phyloP scores from a whole-genome alignment of 1,140 invertebrate species.

The Reticulitermes speratus region DNA sequence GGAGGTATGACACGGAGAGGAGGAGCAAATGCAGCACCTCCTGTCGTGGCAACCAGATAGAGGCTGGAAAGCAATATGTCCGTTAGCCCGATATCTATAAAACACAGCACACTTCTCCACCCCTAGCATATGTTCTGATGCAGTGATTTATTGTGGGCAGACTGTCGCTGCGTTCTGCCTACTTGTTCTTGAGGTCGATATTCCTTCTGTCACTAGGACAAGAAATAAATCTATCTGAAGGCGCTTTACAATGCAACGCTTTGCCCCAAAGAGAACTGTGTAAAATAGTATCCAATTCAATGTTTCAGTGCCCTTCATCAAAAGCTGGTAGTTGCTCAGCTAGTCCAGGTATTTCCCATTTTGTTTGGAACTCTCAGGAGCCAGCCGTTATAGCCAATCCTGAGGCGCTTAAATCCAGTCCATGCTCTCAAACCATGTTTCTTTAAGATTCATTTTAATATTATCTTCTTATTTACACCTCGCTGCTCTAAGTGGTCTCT shows the following conservation, averaged over 20 bases:
- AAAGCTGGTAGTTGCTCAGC: no score
- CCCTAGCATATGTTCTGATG: background rate
- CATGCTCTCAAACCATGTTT: no score
- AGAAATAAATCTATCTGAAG: background rate
- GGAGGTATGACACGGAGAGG: background rate
- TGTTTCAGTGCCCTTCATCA: no score
- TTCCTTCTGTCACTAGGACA: background rate
- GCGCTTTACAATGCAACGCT: background rate
- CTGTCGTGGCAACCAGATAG: background rate
- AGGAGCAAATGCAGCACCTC: background rate
- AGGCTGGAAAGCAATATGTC: background rate
- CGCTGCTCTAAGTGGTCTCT: no score
- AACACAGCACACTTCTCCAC: slow-evolving; percentile 6
- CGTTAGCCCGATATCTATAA: background rate
- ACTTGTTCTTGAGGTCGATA: background rate
- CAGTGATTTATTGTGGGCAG: background rate
- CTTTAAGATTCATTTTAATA: no score
- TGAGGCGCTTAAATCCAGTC: no score
- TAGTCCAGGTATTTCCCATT: no score
- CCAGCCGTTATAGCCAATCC: no score
- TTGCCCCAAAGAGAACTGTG: background rate
- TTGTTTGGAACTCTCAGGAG: no score
- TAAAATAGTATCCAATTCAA: no score
- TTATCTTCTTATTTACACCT: no score
- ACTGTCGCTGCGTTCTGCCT: background rate